Evolutionary conservation across 1,140 invertebrate species (phyloP).

Genomic region (Anthonomus grandis): DNA sequence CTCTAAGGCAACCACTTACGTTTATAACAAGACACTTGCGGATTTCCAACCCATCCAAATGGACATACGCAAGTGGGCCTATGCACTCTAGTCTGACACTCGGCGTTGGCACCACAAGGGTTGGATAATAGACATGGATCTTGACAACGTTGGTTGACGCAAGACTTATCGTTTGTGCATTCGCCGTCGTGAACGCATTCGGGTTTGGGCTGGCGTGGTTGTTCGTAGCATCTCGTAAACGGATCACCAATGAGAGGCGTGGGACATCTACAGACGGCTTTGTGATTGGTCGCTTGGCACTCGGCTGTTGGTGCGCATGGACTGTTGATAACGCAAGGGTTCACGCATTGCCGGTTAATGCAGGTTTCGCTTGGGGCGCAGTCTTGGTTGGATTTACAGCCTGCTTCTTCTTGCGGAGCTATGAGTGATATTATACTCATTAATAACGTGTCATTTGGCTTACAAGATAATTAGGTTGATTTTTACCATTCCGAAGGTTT

Average conservation of each 20-base stretch:
- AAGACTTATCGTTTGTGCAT: slow-evolving; percentile 72
- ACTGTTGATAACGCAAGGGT: slow-evolving; percentile 70
- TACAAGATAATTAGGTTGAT: too few species aligned
- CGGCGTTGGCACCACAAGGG: slow-evolving; percentile 75
- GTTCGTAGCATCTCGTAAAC: slow-evolving; percentile 64
- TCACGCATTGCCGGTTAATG: slow-evolving; percentile 67
- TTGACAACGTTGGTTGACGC: slow-evolving; percentile 72
- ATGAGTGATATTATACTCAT: slow-evolving; percentile 24
- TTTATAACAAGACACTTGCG: slow-evolving; percentile 79
- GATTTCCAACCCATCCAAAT: slow-evolving; percentile 81
- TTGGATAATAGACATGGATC: slow-evolving; percentile 73
- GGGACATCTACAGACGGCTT: slow-evolving; percentile 74
- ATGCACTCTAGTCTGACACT: slow-evolving; percentile 70
- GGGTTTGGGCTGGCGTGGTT: slow-evolving; percentile 46
- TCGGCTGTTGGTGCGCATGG: slow-evolving; percentile 77
- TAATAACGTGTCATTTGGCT: slow-evolving; percentile 20
- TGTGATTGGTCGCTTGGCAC: slow-evolving; percentile 72
- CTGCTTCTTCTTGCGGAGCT: slow-evolving; percentile 51
- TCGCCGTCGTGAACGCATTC: slow-evolving; percentile 70
- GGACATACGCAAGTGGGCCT: slow-evolving; percentile 79
- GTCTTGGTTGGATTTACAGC: slow-evolving; percentile 68
- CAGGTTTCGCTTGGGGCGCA: slow-evolving; percentile 73
- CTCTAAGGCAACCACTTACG: slow-evolving; percentile 58
- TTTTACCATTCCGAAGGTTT: too few species aligned
- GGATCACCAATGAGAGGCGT: slow-evolving; percentile 74